These are phyloP conservation scores for Schizaphis graminum DNA, from an alignment of 2,888 invertebrate species.

Conservation along the genomic window DNA sequence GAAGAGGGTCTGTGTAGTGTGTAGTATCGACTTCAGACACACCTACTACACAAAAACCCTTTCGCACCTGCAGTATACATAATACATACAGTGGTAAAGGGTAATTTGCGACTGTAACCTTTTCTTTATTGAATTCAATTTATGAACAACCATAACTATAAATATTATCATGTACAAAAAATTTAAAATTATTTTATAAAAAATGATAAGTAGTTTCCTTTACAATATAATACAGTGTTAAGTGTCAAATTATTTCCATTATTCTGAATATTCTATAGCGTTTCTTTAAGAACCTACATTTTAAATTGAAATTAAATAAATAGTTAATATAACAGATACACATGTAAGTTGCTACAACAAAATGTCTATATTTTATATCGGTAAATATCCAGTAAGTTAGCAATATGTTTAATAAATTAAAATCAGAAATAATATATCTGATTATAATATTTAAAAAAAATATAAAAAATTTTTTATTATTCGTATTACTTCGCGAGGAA, in stretches of 20 bases:
- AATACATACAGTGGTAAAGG: not conserved
- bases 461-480: not conserved
- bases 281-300: not conserved
- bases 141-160: constrained; percentile 3
- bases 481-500: not conserved
- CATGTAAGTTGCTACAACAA: not conserved
- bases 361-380: not conserved
- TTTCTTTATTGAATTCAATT: constrained; percentile 4
- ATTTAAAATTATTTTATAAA: not conserved
- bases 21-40: not conserved
- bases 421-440: not conserved
- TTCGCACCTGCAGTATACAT: constrained; percentile 39
- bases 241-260: not conserved
- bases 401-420: not conserved
- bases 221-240: not conserved
- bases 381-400: not conserved
- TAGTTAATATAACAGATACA: not conserved
- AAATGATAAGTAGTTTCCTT: not conserved
- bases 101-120: constrained; percentile 46
- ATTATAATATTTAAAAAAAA: not conserved
- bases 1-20: constrained; percentile 21
- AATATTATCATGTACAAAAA: constrained; percentile 27
- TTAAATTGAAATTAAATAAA: not conserved
- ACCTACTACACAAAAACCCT: constrained; percentile 47
- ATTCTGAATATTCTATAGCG: not conserved